Conservation (phyloP, 2,888 invertebrate genomes). For the Ectemnius continuus region DNA sequence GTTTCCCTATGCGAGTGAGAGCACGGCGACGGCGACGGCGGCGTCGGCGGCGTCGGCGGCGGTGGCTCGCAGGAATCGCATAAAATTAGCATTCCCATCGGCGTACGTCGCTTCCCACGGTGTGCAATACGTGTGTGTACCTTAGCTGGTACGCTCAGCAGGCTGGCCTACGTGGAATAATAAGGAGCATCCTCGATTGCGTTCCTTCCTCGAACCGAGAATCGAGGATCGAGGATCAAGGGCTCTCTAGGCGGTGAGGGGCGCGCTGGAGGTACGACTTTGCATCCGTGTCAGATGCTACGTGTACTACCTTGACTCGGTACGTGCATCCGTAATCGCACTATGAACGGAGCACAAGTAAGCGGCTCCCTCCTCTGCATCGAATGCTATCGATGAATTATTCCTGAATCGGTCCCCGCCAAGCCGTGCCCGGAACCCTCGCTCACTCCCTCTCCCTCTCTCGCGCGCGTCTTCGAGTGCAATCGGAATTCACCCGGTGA, state of each 20-base stretch:
- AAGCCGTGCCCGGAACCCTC: no score
- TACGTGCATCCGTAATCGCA: neutral
- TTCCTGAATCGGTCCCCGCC: no score
- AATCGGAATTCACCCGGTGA: no score
- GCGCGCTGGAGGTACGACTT: neutral
- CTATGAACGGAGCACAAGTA: neutral
- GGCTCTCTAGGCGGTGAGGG: neutral
- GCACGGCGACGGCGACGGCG: conserved; percentile 34
- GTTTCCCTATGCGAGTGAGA: conserved; percentile 32
- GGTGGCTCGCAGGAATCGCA: conserved; percentile 62
- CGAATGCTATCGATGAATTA: no score
- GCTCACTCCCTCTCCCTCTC: no score
- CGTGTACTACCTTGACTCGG: neutral
- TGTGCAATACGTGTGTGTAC: conserved; percentile 32
- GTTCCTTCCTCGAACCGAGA: conserved; percentile 42
- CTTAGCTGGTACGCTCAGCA: conserved; percentile 27
- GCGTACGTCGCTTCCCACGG: conserved; percentile 68
- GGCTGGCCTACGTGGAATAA: conserved; percentile 51
- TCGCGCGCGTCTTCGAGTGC: no score
- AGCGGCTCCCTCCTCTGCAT: no score
- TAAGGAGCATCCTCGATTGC: conserved; percentile 50
- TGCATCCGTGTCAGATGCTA: neutral
- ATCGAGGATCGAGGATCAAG: conserved; percentile 13
- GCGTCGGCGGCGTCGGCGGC: neutral
- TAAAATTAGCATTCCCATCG: conserved; percentile 74